Conservation (phyloP, 92 coral and sea anemone species). For the Montipora capitata region DNA sequence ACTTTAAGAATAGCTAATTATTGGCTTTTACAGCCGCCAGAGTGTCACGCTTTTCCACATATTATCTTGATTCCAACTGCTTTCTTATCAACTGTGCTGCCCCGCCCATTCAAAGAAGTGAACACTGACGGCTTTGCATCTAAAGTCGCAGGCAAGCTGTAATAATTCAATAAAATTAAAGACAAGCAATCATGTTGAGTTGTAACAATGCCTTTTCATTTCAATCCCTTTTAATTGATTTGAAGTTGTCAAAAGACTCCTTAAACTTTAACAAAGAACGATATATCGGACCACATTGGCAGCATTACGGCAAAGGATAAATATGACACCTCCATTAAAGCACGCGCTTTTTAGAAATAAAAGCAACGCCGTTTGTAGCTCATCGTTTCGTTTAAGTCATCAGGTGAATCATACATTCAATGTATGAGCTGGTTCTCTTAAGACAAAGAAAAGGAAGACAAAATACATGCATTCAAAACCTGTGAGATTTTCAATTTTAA, state of each 20-base stretch:
- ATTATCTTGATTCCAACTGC: slow-evolving; percentile 78
- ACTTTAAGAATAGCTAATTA: slow-evolving; percentile 79
- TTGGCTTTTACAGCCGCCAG: slow-evolving; percentile 63
- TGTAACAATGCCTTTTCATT: slow-evolving; percentile 62
- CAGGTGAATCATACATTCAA: too few species aligned
- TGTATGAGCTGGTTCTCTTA: too few species aligned
- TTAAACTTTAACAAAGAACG: slow-evolving; percentile 23
- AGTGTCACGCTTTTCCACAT: slow-evolving; percentile 60
- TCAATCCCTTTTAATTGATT: slow-evolving; percentile 78
- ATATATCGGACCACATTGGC: slow-evolving; percentile 62
- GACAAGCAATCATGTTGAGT: slow-evolving; percentile 36
- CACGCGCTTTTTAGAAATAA: background rate
- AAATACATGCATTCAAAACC: slow-evolving; percentile 33
- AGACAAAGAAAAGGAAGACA: background rate
- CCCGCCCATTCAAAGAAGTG: slow-evolving; percentile 44
- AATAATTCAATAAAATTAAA: slow-evolving; percentile 47
- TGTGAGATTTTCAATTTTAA: slow-evolving; percentile 74
- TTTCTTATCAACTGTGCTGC: slow-evolving; percentile 16
- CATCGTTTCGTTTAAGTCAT: background rate
- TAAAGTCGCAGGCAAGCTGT: background rate
- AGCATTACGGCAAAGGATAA: slow-evolving; percentile 45
- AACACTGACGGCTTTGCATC: background rate
- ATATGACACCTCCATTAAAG: slow-evolving; percentile 16
- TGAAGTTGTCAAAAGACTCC: slow-evolving; percentile 76
- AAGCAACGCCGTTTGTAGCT: background rate